These are phyloP conservation scores for Xestoiulus laeticollis DNA, from an alignment of 2,888 invertebrate genomes.

Conservation along the genomic window DNA sequence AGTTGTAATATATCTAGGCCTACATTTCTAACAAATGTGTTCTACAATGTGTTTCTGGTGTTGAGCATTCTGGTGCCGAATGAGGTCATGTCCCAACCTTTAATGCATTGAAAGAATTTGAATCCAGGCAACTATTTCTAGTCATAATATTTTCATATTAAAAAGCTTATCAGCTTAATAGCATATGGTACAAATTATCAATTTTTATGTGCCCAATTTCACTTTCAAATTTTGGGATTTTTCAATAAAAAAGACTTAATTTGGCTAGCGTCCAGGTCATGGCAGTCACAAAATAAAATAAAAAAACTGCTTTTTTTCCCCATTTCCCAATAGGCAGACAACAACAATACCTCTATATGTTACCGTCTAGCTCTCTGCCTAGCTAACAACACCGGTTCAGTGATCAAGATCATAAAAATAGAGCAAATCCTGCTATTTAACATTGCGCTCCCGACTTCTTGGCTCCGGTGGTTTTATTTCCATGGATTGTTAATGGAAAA, in stretches of 20 bases:
- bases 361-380: neutral
- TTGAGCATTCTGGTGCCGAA: too few species aligned
- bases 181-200: too few species aligned
- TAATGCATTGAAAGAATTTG: too few species aligned
- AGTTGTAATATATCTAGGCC: too few species aligned
- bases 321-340: neutral
- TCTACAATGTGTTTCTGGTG: too few species aligned
- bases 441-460: neutral
- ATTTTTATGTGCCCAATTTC: too few species aligned
- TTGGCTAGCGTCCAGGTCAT: neutral
- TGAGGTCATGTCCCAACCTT: too few species aligned
- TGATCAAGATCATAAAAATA: slow-evolving; percentile 18
- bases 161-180: too few species aligned
- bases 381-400: slow-evolving; percentile 33
- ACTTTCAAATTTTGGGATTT: neutral
- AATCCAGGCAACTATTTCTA: too few species aligned
- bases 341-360: neutral
- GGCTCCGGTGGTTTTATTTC: neutral
- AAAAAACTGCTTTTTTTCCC: neutral
- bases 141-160: too few species aligned
- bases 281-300: neutral
- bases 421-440: neutral
- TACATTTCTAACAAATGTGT: too few species aligned
- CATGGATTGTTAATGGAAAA: slow-evolving; percentile 12
- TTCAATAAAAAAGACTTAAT: neutral